A percentile compares a stretch with the other conserved stretches of the same genome.
Conservation (phyloP, 2,113 vertebrate species). For the Centropristis striata region DNA sequence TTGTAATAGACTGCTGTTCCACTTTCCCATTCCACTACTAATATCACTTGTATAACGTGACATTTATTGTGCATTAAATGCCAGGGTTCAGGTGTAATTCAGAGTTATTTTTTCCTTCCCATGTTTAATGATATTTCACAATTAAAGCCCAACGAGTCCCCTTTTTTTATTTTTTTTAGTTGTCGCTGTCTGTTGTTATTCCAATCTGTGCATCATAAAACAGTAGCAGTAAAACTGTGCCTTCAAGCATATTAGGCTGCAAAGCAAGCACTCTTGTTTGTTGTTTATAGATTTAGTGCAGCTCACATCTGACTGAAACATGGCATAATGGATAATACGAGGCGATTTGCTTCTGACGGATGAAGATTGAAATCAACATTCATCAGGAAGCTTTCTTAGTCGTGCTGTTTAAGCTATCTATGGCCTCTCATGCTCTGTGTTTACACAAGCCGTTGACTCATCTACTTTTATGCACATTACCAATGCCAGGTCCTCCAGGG, state of each 20-base stretch:
- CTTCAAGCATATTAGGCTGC: slow-evolving; percentile 45
- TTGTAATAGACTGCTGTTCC: slow-evolving; percentile 43
- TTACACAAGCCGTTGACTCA: slow-evolving; percentile 56
- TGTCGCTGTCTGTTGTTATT: slow-evolving; percentile 52
- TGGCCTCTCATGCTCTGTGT: slow-evolving; percentile 38
- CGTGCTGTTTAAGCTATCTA: slow-evolving; percentile 46
- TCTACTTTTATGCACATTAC: slow-evolving; percentile 46
- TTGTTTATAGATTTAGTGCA: slow-evolving; percentile 42
- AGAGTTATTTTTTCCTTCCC: background rate
- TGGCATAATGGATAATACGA: slow-evolving; percentile 50
- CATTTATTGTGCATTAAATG: slow-evolving; percentile 52
- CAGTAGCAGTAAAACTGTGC: slow-evolving; percentile 58
- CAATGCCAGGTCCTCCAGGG: slow-evolving; percentile 32
- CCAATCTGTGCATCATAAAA: slow-evolving; percentile 56
- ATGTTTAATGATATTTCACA: slow-evolving; percentile 53
- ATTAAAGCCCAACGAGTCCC: slow-evolving; percentile 14
- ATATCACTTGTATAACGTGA: slow-evolving; percentile 53
- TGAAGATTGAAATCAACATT: slow-evolving; percentile 65
- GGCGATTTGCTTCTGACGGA: slow-evolving; percentile 35
- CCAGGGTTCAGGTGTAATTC: slow-evolving; percentile 46
- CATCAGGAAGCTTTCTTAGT: slow-evolving; percentile 50
- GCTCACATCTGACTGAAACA: slow-evolving; percentile 53
- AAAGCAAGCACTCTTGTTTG: slow-evolving; percentile 48
- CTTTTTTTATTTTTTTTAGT: slow-evolving; percentile 32
- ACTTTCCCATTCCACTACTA: slow-evolving; percentile 30